Evolutionary conservation across 2,113 vertebrate species (phyloP).

Genomic region (Paracanthobrama guichenoti): DNA sequence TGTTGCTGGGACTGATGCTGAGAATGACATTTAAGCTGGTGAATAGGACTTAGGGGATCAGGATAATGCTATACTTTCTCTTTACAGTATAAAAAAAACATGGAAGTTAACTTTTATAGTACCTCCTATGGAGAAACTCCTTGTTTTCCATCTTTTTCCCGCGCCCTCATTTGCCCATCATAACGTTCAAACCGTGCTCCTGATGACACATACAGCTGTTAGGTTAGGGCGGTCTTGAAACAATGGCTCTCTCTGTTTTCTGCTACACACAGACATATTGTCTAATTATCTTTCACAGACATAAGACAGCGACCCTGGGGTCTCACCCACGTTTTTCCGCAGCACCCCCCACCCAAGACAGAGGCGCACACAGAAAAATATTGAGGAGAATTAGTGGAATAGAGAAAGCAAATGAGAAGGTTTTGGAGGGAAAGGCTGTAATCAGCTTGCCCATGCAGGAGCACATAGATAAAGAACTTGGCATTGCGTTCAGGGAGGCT

Average conservation of each 20-base stretch:
- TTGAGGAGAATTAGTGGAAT: conserved; percentile 50
- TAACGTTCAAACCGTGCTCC: conserved; percentile 36
- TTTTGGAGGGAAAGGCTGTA: conserved; percentile 70
- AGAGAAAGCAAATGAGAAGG: conserved; percentile 66
- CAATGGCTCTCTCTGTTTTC: conserved; percentile 59
- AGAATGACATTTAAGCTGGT: conserved; percentile 4
- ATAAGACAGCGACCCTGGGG: conserved; percentile 49
- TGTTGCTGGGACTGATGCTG: not conserved
- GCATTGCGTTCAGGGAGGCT: conserved; percentile 66
- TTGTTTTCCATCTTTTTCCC: conserved; percentile 12
- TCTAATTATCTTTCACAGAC: conserved; percentile 61
- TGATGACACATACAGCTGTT: conserved; percentile 20
- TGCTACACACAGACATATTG: conserved; percentile 57
- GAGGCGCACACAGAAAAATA: conserved; percentile 54
- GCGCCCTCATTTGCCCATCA: conserved; percentile 11
- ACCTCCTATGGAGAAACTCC: conserved; percentile 37
- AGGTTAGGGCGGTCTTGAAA: conserved; percentile 52
- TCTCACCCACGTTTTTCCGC: conserved; percentile 16
- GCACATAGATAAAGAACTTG: conserved; percentile 77
- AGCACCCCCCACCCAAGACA: not conserved
- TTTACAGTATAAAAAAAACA: not conserved
- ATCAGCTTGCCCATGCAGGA: conserved; percentile 75
- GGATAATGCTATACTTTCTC: not conserved
- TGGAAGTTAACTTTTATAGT: conserved; percentile 24
- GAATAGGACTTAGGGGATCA: not conserved